Evolutionary conservation across 35 echinoderm and acorn worm species (phyloP), one percentile per base, ranked within the genome.

Genomic region (Patiria miniata): DNA sequence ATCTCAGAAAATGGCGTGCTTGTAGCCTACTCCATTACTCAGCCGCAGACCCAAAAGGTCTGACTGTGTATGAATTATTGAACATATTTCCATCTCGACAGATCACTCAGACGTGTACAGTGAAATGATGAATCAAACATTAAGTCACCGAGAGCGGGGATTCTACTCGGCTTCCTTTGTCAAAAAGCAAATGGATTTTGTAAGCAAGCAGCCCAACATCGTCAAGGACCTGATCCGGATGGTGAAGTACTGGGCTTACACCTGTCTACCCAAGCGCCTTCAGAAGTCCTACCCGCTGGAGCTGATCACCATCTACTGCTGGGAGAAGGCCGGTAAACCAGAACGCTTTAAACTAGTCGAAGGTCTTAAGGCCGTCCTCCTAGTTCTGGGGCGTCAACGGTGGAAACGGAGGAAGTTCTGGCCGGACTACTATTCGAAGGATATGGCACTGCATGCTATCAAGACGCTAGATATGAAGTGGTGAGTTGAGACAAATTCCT

Each of bases 201-300:
- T 78, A 5, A 78, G 14, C 16, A 4, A 4, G 1, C 33, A 78
- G 33, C 76, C 76, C 16, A 1, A 1, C 12, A 30, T 14, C 33
- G 76, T 78, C 17, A 78, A 78, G 33, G 76, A 78, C 1, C 76
- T 78, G 14, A 78, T 78, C 39, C 32, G 76, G 16, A 1, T 78
- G n/a, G 76, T 78, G 17, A 78, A 78, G 34, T 78, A 78, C 76
- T 78, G 76, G 76, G 39, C 33, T 34, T 37, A 78, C 5, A 18
- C 16, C 16, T 17, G 32, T 39, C 32, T 78, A 18, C 33, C 33
- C 1, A 5, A 33, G 17, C 32, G 14, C 33, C 17, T 78, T 33
- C 76, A 33, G 4, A 78, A 34, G 32, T 78, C 32, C 1, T 78
- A 78, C 34, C 76, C 76, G 39, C 33, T 78, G 32, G 76, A 78